phyloP scores from a whole-genome alignment of 2,113 vertebrate genomes.

The Otus sunia region DNA sequence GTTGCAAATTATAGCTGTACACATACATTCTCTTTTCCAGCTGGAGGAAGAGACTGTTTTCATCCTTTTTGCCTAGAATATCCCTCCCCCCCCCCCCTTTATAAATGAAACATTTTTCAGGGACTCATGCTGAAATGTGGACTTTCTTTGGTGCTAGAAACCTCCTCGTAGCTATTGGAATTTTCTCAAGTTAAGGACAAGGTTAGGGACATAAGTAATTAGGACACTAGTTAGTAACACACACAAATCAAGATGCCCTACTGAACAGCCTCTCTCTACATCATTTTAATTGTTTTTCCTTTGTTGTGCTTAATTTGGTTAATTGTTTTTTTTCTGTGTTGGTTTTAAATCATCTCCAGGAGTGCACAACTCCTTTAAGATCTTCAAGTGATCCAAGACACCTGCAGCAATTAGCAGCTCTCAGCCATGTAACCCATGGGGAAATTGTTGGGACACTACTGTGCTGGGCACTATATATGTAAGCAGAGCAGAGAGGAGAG shows the following conservation, averaged over 20 bases:
- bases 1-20: background rate
- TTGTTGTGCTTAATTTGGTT: background rate
- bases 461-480: too few relatives aligned
- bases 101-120: background rate
- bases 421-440: background rate
- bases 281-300: background rate
- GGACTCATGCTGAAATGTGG: background rate
- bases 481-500: too few relatives aligned
- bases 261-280: background rate
- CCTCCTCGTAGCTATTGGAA: background rate
- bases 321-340: background rate
- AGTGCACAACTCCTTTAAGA: background rate
- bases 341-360: background rate
- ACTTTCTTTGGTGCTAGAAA: background rate
- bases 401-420: background rate
- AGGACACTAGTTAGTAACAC: background rate
- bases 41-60: background rate
- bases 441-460: too few relatives aligned
- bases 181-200: background rate
- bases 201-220: background rate
- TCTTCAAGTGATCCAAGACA: background rate
- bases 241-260: background rate
- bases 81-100: rapidly evolving
- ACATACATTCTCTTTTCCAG: background rate
- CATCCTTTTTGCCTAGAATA: background rate